Percentiles rank a stretch among this genome's conserved stretches.
phyloP scores from a whole-genome alignment of 2,113 vertebrate species.

The Atractosteus spatula region DNA sequence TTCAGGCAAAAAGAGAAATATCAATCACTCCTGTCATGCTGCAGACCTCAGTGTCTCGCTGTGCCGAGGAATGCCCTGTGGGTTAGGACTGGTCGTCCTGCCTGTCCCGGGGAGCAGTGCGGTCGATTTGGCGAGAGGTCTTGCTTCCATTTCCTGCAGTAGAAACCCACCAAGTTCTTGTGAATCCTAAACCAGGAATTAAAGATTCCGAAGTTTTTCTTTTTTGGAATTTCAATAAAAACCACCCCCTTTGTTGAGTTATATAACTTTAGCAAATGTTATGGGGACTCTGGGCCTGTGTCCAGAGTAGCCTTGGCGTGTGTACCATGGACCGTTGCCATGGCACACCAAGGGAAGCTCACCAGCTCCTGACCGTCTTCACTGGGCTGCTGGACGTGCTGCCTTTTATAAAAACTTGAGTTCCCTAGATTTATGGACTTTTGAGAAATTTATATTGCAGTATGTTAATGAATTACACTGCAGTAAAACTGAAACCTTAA shows the following conservation, averaged over 20 bases:
- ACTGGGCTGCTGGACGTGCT: constrained; percentile 15
- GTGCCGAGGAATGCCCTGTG: background rate
- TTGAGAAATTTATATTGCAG: background rate
- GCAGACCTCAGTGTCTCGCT: background rate
- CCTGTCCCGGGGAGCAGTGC: background rate
- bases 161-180: background rate
- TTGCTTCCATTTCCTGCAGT: background rate
- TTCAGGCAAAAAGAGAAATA: constrained; percentile 26
- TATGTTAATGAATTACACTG: too few relatives aligned
- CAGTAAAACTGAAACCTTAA: too few relatives aligned
- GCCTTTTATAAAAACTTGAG: constrained; percentile 12
- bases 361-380: constrained; percentile 16
- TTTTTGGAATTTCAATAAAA: constrained; percentile 4
- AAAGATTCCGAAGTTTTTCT: background rate
- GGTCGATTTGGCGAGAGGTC: background rate
- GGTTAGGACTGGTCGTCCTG: background rate
- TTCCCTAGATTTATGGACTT: background rate
- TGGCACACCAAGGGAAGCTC: constrained; percentile 19
- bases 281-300: constrained; percentile 24
- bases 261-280: constrained; percentile 27
- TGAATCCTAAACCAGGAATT: background rate
- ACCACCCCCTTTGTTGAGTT: constrained; percentile 13
- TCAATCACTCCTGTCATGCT: constrained; percentile 20
- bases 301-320: constrained; percentile 22
- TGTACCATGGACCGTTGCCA: constrained; percentile 19